Conservation (phyloP, 2,113 vertebrate species). For the Bungarus multicinctus region DNA sequence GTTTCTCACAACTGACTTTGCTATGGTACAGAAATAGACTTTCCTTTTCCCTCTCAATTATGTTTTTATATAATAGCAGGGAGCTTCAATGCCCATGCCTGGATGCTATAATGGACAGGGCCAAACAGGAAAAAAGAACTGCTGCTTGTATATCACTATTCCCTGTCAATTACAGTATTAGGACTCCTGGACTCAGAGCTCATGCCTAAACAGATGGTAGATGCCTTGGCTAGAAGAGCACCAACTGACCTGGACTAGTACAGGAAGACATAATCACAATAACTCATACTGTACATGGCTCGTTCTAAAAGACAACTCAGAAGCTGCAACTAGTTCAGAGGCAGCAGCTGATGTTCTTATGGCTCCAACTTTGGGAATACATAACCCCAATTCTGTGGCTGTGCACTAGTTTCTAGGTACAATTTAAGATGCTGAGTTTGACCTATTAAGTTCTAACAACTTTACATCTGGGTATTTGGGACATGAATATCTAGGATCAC, state of each 20-base stretch:
- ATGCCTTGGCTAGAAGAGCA: background rate
- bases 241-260: background rate
- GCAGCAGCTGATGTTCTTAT: background rate
- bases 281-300: background rate
- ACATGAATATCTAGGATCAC: background rate
- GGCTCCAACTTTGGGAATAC: background rate
- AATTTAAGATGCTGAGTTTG: background rate
- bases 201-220: background rate
- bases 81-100: background rate
- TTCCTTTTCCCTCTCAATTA: background rate
- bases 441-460: background rate
- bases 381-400: background rate
- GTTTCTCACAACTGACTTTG: constrained; percentile 20
- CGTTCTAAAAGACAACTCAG: background rate
- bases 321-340: background rate
- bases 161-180: background rate
- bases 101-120: background rate
- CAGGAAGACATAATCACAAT: background rate
- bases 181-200: background rate
- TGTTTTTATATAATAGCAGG: background rate
- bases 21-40: background rate
- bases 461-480: background rate
- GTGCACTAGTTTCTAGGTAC: background rate
- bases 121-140: background rate
- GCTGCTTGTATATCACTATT: background rate